Base-by-base conservation (phyloP, 1,140 invertebrate genomes). In the Dreissena rostriformis region DNA sequence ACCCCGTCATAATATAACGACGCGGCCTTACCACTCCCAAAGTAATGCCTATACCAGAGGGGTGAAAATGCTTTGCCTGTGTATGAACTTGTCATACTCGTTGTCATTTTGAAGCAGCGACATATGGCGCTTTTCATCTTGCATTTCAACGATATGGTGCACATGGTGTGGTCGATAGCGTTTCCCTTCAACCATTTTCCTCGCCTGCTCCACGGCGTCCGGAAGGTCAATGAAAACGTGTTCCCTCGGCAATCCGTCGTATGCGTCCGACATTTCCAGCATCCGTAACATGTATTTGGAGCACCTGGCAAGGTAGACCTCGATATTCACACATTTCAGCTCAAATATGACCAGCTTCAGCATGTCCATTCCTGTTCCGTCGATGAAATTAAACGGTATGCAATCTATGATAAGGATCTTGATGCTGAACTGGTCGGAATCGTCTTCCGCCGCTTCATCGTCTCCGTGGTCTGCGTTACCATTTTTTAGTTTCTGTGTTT, bases 361-460 rank as follows among this genome's bases (percentile, higher is more conserved):
- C 79, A 89, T 89, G 65, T 89, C 88, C 5, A 92, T 68, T 0
- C 91, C 92, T 11, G 84, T 86, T 24, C 84, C 73, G 79, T 92
- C 92, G 2, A 92, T 88, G 79, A 91, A 91, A 57, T 89, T 89
- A 79, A 91, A 88, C 19, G 86, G 84, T n/a, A 86, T 87, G 80
- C 90, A 92, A 86, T 92, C 92, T n/a, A 92, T 81, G 28, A 92
- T 86, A 28, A 92, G 79, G 57, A 87, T 72, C 51, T 88, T 88
- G 11, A 89, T 70, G 15, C 17, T 49, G 12, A 72, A 28, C 51
- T n/a, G 66, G 74, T 76, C 24, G n/a, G 67, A 71, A 0, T 73
- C 80, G 29, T 55, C 66, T 17, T 39, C 68, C 14, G 5, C 0
- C 1, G 14, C 24, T 5, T 67, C 65, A 67, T 67, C 24, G 39